Conservation (phyloP, 2,797 vertebrate species). For the Xenentodon cancila region DNA sequence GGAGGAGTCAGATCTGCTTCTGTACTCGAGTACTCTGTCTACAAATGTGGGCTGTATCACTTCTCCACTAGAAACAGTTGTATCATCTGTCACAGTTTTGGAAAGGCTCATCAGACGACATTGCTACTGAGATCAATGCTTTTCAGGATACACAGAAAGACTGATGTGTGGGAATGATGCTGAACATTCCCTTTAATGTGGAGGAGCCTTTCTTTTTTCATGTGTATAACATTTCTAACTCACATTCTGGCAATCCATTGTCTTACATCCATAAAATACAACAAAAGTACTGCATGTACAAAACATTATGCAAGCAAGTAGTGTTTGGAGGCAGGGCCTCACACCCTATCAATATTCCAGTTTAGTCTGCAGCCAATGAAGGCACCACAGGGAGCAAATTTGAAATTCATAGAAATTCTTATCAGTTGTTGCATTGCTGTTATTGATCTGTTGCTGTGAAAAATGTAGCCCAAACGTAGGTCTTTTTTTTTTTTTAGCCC, state of each 20-base stretch:
- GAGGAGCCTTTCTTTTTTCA: too few relatives aligned
- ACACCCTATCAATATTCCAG: slow-evolving; percentile 65
- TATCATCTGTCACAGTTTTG: too few relatives aligned
- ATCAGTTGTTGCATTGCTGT: slow-evolving; percentile 59
- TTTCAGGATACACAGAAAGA: too few relatives aligned
- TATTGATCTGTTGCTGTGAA: slow-evolving; percentile 75
- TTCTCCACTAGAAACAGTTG: too few relatives aligned
- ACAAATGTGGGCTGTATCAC: too few relatives aligned
- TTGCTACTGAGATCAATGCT: too few relatives aligned
- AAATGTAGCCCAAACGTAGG: slow-evolving; percentile 27
- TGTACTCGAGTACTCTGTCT: too few relatives aligned
- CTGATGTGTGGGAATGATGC: too few relatives aligned
- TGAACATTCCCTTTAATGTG: too few relatives aligned
- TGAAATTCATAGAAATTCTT: slow-evolving; percentile 80
- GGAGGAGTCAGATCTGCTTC: too few relatives aligned
- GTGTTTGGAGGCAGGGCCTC: slow-evolving; percentile 28
- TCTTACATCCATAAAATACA: slow-evolving; percentile 27
- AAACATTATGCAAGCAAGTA: slow-evolving; percentile 35
- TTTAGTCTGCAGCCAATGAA: slow-evolving; percentile 57
- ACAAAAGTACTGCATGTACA: slow-evolving; percentile 14
- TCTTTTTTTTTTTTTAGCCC: slow-evolving; percentile 37
- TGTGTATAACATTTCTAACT: neutral
- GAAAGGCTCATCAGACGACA: too few relatives aligned
- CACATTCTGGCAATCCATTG: slow-evolving; percentile 1
- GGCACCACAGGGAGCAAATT: slow-evolving; percentile 63